A percentile compares a stretch with the other conserved stretches of the same genome.
Evolutionary conservation across 2,113 vertebrate genomes (phyloP).

Genomic region (Phoxinus phoxinus): DNA sequence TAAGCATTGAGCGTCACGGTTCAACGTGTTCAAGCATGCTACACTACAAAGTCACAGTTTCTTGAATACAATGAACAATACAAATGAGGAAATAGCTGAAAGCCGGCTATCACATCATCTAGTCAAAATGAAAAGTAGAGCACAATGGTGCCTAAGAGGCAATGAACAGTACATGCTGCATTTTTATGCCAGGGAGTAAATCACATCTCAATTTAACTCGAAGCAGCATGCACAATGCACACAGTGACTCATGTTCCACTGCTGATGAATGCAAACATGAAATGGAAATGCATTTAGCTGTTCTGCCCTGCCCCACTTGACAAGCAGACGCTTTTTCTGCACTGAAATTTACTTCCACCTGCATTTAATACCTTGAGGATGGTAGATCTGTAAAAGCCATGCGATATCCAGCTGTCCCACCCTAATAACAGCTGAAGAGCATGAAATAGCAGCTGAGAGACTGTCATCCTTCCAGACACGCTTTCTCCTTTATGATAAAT

Average conservation of each 20-base stretch:
- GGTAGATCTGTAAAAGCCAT: constrained; percentile 4
- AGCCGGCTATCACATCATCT: constrained; percentile 11
- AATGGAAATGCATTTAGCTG: neutral
- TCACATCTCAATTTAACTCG: neutral
- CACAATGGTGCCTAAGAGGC: neutral
- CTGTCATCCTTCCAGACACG: neutral
- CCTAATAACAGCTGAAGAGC: constrained; percentile 32
- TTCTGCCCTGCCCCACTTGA: neutral
- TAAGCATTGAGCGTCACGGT: neutral
- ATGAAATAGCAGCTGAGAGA: constrained; percentile 11
- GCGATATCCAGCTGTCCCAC: constrained; percentile 27
- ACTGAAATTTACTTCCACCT: constrained; percentile 3
- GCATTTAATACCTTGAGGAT: constrained; percentile 21
- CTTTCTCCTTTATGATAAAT: constrained; percentile 50
- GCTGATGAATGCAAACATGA: neutral
- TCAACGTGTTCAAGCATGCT: neutral
- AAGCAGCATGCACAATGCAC: neutral
- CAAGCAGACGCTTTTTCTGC: neutral
- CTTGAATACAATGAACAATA: constrained; percentile 9
- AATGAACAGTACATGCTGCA: neutral
- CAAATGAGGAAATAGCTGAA: constrained; percentile 23
- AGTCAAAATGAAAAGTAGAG: constrained; percentile 29
- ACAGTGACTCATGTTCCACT: neutral
- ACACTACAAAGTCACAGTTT: constrained; percentile 3
- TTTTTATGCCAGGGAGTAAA: constrained; percentile 6